Evolutionary conservation across 2,113 vertebrate species (phyloP).

Genomic region (Ranitomeya variabilis): DNA sequence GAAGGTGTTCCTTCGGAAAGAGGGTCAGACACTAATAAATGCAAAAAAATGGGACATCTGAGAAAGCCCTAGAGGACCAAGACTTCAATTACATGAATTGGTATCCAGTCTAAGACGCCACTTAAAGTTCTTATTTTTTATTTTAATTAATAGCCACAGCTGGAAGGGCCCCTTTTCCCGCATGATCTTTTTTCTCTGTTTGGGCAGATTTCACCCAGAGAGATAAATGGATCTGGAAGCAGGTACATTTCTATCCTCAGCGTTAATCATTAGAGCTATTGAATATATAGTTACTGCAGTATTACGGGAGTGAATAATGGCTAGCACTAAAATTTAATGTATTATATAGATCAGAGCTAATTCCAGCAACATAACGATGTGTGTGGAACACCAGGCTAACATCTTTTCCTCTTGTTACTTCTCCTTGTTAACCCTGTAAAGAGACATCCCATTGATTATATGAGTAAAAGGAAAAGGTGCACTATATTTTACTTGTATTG

Average conservation of each 20-base stretch:
- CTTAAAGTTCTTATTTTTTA: conserved; percentile 53
- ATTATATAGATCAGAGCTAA: conserved; percentile 62
- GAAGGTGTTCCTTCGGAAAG: conserved; percentile 48
- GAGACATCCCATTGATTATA: background rate
- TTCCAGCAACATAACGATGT: conserved; percentile 63
- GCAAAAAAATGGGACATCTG: conserved; percentile 40
- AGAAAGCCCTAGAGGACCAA: conserved; percentile 35
- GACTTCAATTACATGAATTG: conserved; percentile 52
- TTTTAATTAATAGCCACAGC: conserved; percentile 56
- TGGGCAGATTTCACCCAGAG: conserved; percentile 53
- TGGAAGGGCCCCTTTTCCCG: conserved; percentile 39
- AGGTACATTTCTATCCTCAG: conserved; percentile 59
- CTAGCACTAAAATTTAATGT: conserved; percentile 63
- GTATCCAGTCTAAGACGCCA: conserved; percentile 35
- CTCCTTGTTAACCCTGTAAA: conserved; percentile 49
- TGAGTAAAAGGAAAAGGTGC: background rate
- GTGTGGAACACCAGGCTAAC: conserved; percentile 64
- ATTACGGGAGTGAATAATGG: conserved; percentile 61
- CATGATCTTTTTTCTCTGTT: conserved; percentile 47
- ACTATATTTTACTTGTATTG: background rate
- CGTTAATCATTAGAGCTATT: conserved; percentile 59
- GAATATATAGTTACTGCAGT: conserved; percentile 65
- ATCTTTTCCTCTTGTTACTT: conserved; percentile 60
- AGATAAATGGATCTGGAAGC: conserved; percentile 55
- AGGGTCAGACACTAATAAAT: conserved; percentile 46